Evolutionary conservation across 2,113 vertebrate species (phyloP).

Genomic region (Myxocyprinus asiaticus): DNA sequence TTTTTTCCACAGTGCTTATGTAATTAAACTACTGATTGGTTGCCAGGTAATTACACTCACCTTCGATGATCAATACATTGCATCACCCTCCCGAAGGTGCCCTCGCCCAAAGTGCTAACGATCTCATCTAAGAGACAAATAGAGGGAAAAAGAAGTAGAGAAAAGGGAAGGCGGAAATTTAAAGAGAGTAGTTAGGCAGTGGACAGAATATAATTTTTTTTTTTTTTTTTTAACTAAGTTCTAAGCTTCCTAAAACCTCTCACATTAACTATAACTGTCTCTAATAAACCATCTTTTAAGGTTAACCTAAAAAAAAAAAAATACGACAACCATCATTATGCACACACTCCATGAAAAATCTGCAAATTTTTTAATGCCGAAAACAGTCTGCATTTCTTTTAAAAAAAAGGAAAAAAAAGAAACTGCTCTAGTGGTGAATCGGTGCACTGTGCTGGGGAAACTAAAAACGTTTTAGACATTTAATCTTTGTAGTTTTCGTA

Average conservation of each 20-base stretch:
- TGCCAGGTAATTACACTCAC: slow-evolving; percentile 64
- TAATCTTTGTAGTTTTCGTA: no score
- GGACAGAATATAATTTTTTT: not conserved
- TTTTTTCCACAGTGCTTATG: not conserved
- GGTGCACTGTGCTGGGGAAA: no score
- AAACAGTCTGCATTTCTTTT: not conserved
- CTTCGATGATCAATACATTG: slow-evolving; percentile 93
- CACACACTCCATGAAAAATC: not conserved
- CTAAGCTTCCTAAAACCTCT: no score
- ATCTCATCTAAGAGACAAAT: slow-evolving; percentile 88
- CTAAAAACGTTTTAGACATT: not conserved
- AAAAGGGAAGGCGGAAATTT: slow-evolving; percentile 55
- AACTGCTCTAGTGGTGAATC: not conserved
- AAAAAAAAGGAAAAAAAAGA: slow-evolving; percentile 5
- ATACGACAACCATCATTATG: not conserved
- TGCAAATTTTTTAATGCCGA: not conserved
- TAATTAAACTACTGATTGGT: not conserved
- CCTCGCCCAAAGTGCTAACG: slow-evolving; percentile 92
- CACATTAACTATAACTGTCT: no score
- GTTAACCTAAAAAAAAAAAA: slow-evolving; percentile 23
- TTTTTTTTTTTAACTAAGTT: not conserved
- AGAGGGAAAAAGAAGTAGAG: slow-evolving; percentile 34
- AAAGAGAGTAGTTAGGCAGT: slow-evolving; percentile 42
- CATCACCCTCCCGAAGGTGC: slow-evolving; percentile 94
- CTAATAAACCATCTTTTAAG: not conserved